Evolutionary conservation across 2,113 vertebrate species (phyloP).

Genomic region (Theristicus caerulescens): DNA sequence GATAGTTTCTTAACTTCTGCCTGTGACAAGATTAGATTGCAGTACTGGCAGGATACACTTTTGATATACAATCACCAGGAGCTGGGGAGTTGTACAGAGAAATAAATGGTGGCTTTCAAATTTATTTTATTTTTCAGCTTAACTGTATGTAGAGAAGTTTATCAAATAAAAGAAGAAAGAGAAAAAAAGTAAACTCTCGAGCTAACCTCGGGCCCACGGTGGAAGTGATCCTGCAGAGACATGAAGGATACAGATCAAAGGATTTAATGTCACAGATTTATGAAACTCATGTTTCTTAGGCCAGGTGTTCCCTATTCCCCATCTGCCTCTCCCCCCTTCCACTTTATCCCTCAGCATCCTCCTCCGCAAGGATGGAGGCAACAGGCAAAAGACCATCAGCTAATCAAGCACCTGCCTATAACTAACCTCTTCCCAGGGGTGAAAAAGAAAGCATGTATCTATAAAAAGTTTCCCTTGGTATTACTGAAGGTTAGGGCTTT

Average conservation of each 20-base stretch:
- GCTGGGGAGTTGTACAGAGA: neutral
- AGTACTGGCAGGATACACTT: neutral
- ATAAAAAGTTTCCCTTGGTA: neutral
- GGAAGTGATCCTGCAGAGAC: neutral
- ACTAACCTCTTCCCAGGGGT: neutral
- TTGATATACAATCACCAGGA: neutral
- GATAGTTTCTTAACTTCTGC: neutral
- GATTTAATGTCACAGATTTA: neutral
- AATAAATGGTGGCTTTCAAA: neutral
- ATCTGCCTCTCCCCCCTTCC: neutral
- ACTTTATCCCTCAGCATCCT: neutral
- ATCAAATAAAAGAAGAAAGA: neutral
- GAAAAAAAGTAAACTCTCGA: neutral
- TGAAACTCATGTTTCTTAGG: neutral
- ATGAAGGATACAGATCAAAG: slow-evolving; percentile 15
- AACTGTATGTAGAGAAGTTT: neutral
- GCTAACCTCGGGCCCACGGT: neutral
- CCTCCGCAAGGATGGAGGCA: neutral
- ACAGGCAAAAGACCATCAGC: neutral
- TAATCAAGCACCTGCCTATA: neutral
- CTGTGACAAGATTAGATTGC: neutral
- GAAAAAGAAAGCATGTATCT: neutral
- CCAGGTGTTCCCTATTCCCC: neutral
- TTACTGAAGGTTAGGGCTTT: neutral
- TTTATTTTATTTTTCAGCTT: neutral